Conservation (phyloP, 1,140 invertebrate genomes). For the Hylaeus volcanicus region DNA sequence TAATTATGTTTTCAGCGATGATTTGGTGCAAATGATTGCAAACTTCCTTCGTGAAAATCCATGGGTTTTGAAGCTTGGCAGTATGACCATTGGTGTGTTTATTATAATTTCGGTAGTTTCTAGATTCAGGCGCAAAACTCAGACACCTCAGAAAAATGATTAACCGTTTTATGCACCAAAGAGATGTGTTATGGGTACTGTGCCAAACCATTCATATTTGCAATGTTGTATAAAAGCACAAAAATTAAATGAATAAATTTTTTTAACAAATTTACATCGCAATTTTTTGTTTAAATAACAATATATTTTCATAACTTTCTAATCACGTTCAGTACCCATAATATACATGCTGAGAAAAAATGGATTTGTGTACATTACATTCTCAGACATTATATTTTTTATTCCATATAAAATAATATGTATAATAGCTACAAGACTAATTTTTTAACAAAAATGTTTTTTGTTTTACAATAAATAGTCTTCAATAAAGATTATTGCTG, state of each 20-base stretch:
- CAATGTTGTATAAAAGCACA: constrained; percentile 15
- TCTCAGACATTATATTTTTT: constrained; percentile 13
- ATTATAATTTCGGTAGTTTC: constrained; percentile 82
- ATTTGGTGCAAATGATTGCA: constrained; percentile 84
- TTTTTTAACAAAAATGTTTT: constrained; percentile 25
- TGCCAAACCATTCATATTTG: constrained; percentile 8
- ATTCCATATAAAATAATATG: constrained; percentile 28
- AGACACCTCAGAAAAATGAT: constrained; percentile 81
- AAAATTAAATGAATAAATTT: constrained; percentile 1
- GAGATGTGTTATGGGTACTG: constrained; percentile 43
- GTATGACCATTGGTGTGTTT: constrained; percentile 82
- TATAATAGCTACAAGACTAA: constrained; percentile 13
- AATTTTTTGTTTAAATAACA: not conserved
- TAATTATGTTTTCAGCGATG: constrained; percentile 84
- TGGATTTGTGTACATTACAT: constrained; percentile 2
- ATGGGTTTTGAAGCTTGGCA: constrained; percentile 85
- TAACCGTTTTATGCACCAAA: constrained; percentile 75
- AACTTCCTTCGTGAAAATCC: constrained; percentile 85
- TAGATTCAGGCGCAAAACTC: constrained; percentile 79
- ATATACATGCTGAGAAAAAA: not conserved
- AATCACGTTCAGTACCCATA: constrained; percentile 3
- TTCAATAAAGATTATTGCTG: constrained; percentile 17
- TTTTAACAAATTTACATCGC: not conserved
- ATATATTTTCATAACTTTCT: not conserved
- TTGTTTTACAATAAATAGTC: constrained; percentile 43